Conservation (phyloP, 2,888 invertebrate species). For the Erynnis tages region DNA sequence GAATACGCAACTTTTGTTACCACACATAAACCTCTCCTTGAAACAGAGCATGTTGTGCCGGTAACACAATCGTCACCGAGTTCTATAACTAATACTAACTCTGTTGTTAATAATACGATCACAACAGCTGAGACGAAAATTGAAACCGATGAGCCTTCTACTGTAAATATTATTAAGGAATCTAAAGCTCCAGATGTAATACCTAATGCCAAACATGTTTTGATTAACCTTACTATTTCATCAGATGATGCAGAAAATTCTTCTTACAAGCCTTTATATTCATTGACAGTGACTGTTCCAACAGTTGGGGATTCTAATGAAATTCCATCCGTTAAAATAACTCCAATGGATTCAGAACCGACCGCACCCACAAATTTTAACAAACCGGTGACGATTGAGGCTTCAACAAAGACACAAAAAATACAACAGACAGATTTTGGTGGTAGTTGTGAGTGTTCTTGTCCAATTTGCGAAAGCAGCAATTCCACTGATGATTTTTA, state of each 20-base stretch:
- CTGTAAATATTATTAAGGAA: conserved; percentile 52
- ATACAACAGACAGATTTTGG: conserved; percentile 67
- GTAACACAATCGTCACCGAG: conserved; percentile 46
- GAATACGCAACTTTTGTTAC: conserved; percentile 42
- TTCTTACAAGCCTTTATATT: conserved; percentile 85
- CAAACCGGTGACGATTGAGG: conserved; percentile 66
- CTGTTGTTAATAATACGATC: conserved; percentile 41
- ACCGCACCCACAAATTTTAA: conserved; percentile 68
- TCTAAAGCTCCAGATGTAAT: conserved; percentile 55
- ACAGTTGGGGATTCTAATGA: conserved; percentile 78
- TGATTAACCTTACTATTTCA: conserved; percentile 91
- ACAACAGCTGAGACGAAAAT: conserved; percentile 37
- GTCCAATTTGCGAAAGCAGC: conserved; percentile 83
- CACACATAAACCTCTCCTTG: conserved; percentile 46
- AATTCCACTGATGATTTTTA: conserved; percentile 62
- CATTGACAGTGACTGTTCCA: conserved; percentile 90
- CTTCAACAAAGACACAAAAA: conserved; percentile 45
- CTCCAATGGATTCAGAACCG: conserved; percentile 68
- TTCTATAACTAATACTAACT: conserved; percentile 53
- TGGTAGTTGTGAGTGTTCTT: conserved; percentile 88
- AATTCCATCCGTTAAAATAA: conserved; percentile 80
- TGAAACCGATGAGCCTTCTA: conserved; percentile 39
- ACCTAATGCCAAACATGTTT: conserved; percentile 82
- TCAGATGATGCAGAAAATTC: conserved; percentile 80
- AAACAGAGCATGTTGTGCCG: conserved; percentile 52